phyloP scores from a whole-genome alignment of 1,140 invertebrate genomes.

The Cyclargus thomasi region DNA sequence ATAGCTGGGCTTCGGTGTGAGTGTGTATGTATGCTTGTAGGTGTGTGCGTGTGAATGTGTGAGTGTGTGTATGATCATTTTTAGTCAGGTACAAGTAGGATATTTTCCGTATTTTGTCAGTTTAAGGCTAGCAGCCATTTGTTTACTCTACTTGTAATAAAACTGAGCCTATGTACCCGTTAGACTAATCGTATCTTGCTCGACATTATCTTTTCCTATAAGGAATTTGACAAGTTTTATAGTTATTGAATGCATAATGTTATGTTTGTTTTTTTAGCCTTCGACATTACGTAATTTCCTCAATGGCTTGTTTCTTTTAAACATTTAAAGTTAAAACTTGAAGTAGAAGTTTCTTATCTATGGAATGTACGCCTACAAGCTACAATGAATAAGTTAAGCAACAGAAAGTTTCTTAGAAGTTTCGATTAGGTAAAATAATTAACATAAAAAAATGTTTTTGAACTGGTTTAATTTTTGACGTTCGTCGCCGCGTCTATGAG shows the following conservation, averaged over 20 bases:
- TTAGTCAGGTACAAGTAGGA: no score
- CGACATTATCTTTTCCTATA: slow-evolving; percentile 18
- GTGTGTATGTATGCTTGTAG: no score
- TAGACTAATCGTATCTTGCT: background rate
- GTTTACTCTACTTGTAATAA: no score
- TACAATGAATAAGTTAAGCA: background rate
- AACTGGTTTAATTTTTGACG: background rate
- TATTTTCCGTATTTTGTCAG: no score
- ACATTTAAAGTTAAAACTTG: background rate
- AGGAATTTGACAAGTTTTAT: slow-evolving; percentile 2
- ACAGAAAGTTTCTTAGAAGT: background rate
- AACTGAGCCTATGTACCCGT: no score
- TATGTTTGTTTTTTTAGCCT: slow-evolving; percentile 3
- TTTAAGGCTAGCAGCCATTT: no score
- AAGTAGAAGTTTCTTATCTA: background rate
- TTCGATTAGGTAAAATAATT: background rate
- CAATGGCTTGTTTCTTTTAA: background rate
- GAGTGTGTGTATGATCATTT: no score
- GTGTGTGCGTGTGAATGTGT: no score
- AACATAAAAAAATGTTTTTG: background rate
- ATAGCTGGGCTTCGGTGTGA: no score
- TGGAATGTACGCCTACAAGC: background rate
- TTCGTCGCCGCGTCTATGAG: no score
- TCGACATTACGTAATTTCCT: background rate
- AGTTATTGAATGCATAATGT: background rate